Evolutionary conservation across 2,113 vertebrate genomes (phyloP).

Genomic region (Cromileptes altivelis): DNA sequence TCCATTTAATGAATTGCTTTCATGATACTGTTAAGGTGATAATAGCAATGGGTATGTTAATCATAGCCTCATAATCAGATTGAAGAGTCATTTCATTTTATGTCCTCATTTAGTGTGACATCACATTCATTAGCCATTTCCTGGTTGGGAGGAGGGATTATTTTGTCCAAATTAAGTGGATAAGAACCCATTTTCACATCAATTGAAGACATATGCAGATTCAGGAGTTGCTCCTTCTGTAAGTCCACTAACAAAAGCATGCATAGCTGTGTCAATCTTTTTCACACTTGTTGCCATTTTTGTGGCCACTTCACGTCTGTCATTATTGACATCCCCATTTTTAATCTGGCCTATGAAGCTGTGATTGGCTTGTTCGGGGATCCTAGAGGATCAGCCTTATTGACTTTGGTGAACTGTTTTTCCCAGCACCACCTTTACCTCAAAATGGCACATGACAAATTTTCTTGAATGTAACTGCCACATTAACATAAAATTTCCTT

Average conservation of each 20-base stretch:
- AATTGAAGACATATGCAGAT: background rate
- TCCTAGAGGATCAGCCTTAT: too few species aligned
- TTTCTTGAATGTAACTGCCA: too few species aligned
- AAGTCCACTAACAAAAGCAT: background rate
- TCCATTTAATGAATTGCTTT: background rate
- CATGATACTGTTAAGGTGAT: background rate
- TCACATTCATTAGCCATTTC: background rate
- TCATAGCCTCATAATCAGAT: background rate
- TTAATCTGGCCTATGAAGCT: too few species aligned
- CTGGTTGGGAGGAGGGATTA: background rate
- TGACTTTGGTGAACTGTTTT: too few species aligned
- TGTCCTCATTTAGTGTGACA: background rate
- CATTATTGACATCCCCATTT: too few species aligned
- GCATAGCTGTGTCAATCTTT: background rate
- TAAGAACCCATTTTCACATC: background rate
- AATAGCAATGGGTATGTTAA: background rate
- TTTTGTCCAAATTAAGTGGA: background rate
- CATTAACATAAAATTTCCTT: too few species aligned
- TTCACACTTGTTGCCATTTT: background rate
- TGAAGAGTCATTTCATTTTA: background rate
- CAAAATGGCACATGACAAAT: too few species aligned
- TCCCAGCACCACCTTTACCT: too few species aligned
- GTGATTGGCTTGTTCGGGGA: too few species aligned
- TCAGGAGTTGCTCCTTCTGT: background rate
- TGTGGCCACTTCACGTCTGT: too few species aligned